Evolutionary conservation across 2,888 invertebrate genomes (phyloP).

Genomic region (Cephus pulcher): DNA sequence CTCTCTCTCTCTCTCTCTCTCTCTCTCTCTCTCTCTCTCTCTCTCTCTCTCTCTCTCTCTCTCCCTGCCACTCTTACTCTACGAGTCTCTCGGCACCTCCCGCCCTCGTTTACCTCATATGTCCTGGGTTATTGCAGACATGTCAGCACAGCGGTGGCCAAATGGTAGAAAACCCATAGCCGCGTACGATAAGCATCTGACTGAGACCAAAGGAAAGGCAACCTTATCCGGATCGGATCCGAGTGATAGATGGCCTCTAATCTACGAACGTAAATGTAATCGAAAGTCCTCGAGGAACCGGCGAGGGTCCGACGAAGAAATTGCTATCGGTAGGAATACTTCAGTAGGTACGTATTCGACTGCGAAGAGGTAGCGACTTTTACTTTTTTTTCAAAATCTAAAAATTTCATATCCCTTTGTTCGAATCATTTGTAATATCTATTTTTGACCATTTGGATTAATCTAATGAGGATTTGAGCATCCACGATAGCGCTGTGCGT

Average conservation of each 20-base stretch:
- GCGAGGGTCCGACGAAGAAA: slow-evolving; percentile 14
- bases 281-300: slow-evolving; percentile 15
- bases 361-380: too few relatives aligned
- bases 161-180: slow-evolving; percentile 20
- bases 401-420: too few relatives aligned
- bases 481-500: too few relatives aligned
- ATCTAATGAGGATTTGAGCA: too few relatives aligned
- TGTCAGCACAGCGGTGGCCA: slow-evolving; percentile 26
- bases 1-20: neutral
- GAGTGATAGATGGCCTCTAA: slow-evolving; percentile 58
- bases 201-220: slow-evolving; percentile 35
- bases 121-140: slow-evolving; percentile 29
- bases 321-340: neutral
- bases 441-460: too few relatives aligned
- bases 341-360: too few relatives aligned
- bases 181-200: slow-evolving; percentile 49
- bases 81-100: slow-evolving; percentile 13
- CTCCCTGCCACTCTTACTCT: neutral
- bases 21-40: neutral
- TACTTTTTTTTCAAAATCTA: too few relatives aligned
- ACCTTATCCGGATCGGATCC: slow-evolving; percentile 53
- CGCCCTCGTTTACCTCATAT: slow-evolving; percentile 28
- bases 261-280: slow-evolving; percentile 34
- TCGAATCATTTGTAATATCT: too few relatives aligned
- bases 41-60: neutral